Percentiles rank a stretch among this genome's conserved stretches.
phyloP scores from a whole-genome alignment of 2,888 invertebrate species.

The Nowickia ferox region DNA sequence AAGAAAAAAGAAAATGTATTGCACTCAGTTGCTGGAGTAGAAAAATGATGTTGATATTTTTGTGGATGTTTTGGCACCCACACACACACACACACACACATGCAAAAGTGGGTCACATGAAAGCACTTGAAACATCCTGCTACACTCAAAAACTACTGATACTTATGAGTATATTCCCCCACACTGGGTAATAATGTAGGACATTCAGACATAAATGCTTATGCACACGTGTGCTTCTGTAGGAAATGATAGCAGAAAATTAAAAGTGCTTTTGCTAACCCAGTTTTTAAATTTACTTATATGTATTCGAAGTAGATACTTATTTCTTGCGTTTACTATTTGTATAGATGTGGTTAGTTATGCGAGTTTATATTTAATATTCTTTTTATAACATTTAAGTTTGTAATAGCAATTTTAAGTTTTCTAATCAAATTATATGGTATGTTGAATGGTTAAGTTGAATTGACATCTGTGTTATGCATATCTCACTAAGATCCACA shows the following conservation, averaged over 20 bases:
- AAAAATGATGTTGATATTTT: conserved; percentile 43
- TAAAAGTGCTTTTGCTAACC: conserved; percentile 50
- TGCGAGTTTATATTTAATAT: no score
- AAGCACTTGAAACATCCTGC: conserved; percentile 8
- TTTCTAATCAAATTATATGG: no score
- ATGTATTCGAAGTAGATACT: background rate
- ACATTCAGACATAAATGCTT: background rate
- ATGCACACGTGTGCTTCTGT: background rate
- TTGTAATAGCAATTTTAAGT: no score
- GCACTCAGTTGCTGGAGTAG: conserved; percentile 32
- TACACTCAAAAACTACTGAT: background rate
- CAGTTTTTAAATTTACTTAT: conserved; percentile 32
- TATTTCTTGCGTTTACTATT: background rate
- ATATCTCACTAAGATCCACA: no score
- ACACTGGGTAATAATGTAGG: background rate
- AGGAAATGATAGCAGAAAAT: conserved; percentile 11
- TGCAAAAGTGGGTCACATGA: no score
- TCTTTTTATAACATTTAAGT: no score
- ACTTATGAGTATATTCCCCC: no score
- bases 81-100: background rate
- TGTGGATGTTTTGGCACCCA: background rate
- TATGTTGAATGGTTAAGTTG: no score
- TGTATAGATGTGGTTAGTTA: background rate
- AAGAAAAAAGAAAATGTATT: conserved; percentile 29
- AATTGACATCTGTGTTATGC: no score